Conservation (phyloP, 2,113 vertebrate species). For the Chlorodrepanis virens region DNA sequence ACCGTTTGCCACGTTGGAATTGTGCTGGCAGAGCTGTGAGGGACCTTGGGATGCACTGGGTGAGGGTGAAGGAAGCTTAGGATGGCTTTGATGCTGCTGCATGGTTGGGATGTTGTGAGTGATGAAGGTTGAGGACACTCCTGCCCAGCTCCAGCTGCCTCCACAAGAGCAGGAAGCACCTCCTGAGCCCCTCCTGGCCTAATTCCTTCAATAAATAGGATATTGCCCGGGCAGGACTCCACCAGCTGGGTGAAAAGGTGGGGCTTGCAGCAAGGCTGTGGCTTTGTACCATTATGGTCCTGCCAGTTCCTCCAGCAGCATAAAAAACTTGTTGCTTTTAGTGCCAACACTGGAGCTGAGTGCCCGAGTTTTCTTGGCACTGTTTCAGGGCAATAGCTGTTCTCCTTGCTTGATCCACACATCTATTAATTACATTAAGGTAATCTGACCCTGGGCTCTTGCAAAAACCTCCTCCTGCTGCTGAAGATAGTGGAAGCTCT, state of each 20-base stretch:
- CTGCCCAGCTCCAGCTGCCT: rapidly evolving
- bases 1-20: rapidly evolving
- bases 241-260: neutral
- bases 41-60: neutral
- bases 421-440: neutral
- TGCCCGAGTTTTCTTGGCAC: neutral
- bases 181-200: neutral
- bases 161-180: rapidly evolving
- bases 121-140: neutral
- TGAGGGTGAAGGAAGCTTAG: neutral
- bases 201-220: neutral
- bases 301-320: neutral
- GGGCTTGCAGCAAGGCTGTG: neutral
- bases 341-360: rapidly evolving
- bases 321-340: neutral
- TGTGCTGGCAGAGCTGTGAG: neutral
- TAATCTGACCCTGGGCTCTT: neutral
- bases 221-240: neutral
- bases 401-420: neutral
- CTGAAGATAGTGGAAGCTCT: neutral
- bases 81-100: rapidly evolving
- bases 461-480: neutral
- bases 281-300: neutral
- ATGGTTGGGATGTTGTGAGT: neutral
- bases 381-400: neutral